Base-by-base conservation (phyloP, 2,113 vertebrate species). In the Lepus europaeus region DNA sequence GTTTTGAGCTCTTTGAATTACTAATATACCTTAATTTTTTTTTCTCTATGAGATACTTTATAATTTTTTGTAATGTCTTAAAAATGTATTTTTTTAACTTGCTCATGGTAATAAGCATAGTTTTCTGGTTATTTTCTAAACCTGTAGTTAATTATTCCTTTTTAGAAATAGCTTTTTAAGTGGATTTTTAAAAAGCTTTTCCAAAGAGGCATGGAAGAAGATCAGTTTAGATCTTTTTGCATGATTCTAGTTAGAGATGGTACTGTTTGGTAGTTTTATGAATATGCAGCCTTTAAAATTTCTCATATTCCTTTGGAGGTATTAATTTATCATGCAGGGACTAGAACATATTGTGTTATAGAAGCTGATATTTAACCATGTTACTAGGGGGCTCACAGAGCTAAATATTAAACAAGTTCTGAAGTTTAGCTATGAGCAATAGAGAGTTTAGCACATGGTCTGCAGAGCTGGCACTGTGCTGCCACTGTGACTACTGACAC, bases 61-160 rank as follows among this genome's bases (percentile, higher is more conserved):
- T 59, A 59, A 19, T 59, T 59, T 59, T 59, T 90, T n/a, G 6
- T 63, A 63, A 84, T 91, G 79, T 77, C 2, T 95, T 84, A 39
- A 78, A 69, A 33, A 45, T 72, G 31, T 76, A 56, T 29, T 11
- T 31, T 95, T 93, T 94, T 25, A 78, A 33, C 36, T 78, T 86
- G 81, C 27, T 64, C 39, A 27, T 81, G 49, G 56, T 64, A 66
- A 23, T 93, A 68, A 85, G 33, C 12, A 59, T 90, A 80, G 64
- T 49, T 74, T 22, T 66, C 59, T 69, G 45, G 3, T 56, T 84
- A 74, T 31, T 77, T 39, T 76, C 49, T 25, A 22, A 79, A 68
- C 12, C n/a, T 82, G 0, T 88, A 27, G 10, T 84, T 6, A 36
- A 56, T 2, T 45, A 51, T 87, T 82, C 27, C 5, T 82, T 23